Base-by-base conservation (phyloP, 2,797 vertebrate species). In the Choloepus didactylus region DNA sequence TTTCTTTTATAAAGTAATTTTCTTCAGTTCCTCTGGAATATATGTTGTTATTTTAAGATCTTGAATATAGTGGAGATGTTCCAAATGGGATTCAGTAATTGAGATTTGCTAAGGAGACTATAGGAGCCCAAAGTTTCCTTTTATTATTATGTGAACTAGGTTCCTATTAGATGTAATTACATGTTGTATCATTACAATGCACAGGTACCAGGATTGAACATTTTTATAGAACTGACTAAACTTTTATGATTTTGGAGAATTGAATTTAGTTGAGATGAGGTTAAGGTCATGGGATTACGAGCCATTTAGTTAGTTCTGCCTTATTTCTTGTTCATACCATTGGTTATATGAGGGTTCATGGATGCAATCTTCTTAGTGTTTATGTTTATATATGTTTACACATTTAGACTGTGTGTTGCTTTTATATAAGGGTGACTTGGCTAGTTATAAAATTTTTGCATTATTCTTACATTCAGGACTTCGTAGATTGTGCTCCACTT, bases 101-200 rank as follows among this genome's bases (percentile, higher is more conserved):
- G n/a, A 92, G 62, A 91, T 89, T 94, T 92, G 51, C 67, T 96
- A 81, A 77, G 60, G 35, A 77, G 41, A 85, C 14, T 88, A 16
- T 77, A 90, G 35, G 44, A 95, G 92, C 56, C 18, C 62, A 44
- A n/a, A 66, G 6, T 66, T 94, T 72, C 56, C 64, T 81, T 85
- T 81, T 75, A 73, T 75, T 96, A 82, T 84, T 89, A 80, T 80
- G 27, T 38, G 82, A 95, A 76, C 29, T 94, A 89, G 64, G 77
- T 92, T 89, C 87, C 15, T 66, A 41, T 77, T 84, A 92, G 31
- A 87, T 91, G 62, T 51, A 91, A 79, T 41, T 92, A 6, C 82
- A 62, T 35, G 70, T 66, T 89, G 56, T 56, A 1, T 56, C 19
- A 56, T 18, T 44, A 44, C 41, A 44, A 44, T 54, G 54, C 15